Evolutionary conservation across 2,113 vertebrate genomes (phyloP).

Genomic region (Coptodon bakossiorum): DNA sequence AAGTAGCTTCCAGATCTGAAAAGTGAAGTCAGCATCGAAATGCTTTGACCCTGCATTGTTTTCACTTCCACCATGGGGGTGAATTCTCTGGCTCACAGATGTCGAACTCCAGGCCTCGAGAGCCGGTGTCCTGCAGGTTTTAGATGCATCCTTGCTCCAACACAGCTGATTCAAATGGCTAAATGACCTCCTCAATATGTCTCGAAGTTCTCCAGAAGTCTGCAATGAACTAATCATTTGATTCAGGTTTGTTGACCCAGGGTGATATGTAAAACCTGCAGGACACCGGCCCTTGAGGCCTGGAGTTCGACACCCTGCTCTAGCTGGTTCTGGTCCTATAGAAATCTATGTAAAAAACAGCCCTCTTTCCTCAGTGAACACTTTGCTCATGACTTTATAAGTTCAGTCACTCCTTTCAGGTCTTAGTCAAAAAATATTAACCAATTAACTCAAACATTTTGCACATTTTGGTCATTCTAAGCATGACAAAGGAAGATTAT

Average conservation of each 20-base stretch:
- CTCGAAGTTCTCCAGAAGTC: background rate
- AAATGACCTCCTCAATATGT: background rate
- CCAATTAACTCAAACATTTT: background rate
- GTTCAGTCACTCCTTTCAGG: background rate
- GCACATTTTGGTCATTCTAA: background rate
- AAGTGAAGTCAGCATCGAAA: background rate
- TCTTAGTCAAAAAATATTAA: background rate
- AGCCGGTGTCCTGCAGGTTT: background rate
- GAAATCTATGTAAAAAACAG: background rate
- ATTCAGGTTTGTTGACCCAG: background rate
- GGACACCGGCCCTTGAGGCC: background rate
- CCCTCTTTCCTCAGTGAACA: background rate
- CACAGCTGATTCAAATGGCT: background rate
- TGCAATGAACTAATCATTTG: background rate
- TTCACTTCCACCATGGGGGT: background rate
- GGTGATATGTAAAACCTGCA: background rate
- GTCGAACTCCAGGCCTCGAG: background rate
- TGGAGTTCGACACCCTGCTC: accelerated
- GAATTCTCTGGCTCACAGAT: background rate
- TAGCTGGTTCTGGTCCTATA: background rate
- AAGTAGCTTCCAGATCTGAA: background rate
- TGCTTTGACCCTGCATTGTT: background rate
- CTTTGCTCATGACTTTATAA: background rate
- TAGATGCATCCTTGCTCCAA: background rate
- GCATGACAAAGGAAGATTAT: background rate